These are phyloP conservation scores for Athrips mouffetella DNA, from an alignment of 2,888 invertebrate species.

Conservation along the genomic window DNA sequence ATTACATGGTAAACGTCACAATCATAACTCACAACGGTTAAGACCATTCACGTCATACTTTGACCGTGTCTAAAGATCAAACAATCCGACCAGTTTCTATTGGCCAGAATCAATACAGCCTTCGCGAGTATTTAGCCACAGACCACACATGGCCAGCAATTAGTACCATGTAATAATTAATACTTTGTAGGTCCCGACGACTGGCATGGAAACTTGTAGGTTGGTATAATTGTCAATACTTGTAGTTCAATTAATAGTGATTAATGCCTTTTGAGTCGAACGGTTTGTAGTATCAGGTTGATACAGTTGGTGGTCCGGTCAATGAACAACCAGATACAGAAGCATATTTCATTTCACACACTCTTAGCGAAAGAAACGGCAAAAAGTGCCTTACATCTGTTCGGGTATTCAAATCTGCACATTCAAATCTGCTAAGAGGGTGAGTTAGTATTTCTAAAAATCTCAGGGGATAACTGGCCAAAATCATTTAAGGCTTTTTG, in stretches of 20 bases:
- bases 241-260: constrained; percentile 2
- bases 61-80: not conserved
- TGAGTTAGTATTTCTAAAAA: too few relatives aligned
- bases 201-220: not conserved
- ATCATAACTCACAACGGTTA: too few relatives aligned
- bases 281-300: not conserved
- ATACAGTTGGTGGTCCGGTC: not conserved
- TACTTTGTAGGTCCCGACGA: not conserved
- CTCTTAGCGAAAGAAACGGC: too few relatives aligned
- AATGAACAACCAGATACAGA: too few relatives aligned
- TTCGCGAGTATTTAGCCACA: not conserved
- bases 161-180: constrained; percentile 4
- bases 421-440: too few relatives aligned
- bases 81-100: not conserved
- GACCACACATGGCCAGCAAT: not conserved
- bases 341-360: too few relatives aligned
- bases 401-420: too few relatives aligned
- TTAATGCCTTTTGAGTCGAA: constrained; percentile 22
- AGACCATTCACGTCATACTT: not conserved
- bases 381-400: too few relatives aligned
- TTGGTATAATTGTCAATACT: constrained; percentile 4
- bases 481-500: too few relatives aligned
- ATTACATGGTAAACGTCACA: too few relatives aligned
- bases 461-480: too few relatives aligned
- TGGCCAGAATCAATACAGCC: constrained; percentile 1